A percentile compares a stretch with the other conserved stretches of the same genome.
Conservation (phyloP, 2,888 invertebrate genomes). For the Leptinotarsa tumamoca region DNA sequence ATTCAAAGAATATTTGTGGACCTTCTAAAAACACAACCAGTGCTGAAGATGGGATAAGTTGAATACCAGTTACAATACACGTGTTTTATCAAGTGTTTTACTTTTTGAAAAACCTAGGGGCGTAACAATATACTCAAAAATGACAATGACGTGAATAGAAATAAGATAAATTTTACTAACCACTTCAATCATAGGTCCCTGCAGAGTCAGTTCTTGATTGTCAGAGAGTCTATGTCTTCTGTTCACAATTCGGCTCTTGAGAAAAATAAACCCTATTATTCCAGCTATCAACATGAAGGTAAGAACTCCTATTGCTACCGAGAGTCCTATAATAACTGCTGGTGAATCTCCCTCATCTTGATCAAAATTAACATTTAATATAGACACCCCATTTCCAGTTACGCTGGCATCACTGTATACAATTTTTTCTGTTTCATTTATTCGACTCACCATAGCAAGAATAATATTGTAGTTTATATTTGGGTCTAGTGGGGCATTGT, state of each 20-base stretch:
- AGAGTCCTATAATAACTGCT: slow-evolving; percentile 64
- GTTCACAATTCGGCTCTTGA: slow-evolving; percentile 68
- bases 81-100: too few species aligned
- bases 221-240: slow-evolving; percentile 69
- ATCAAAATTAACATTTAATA: slow-evolving; percentile 68
- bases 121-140: too few species aligned
- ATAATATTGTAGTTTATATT: slow-evolving; percentile 76
- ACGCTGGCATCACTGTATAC: slow-evolving; percentile 69
- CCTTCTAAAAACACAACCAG: too few species aligned
- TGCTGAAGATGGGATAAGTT: too few species aligned
- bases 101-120: too few species aligned
- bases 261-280: slow-evolving; percentile 73
- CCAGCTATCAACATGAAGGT: slow-evolving; percentile 74
- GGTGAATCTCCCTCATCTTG: slow-evolving; percentile 62
- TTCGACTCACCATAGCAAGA: slow-evolving; percentile 78
- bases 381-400: slow-evolving; percentile 66
- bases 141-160: too few species aligned
- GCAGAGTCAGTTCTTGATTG: slow-evolving; percentile 78
- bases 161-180: slow-evolving; percentile 57
- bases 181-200: slow-evolving; percentile 83
- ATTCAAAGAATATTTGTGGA: too few species aligned
- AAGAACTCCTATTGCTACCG: slow-evolving; percentile 79
- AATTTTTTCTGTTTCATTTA: slow-evolving; percentile 74
- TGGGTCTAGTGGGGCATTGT: slow-evolving; percentile 79
- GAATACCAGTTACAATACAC: too few species aligned